phyloP scores from a whole-genome alignment of 2,888 invertebrate species.

The Hyposoter didymator region DNA sequence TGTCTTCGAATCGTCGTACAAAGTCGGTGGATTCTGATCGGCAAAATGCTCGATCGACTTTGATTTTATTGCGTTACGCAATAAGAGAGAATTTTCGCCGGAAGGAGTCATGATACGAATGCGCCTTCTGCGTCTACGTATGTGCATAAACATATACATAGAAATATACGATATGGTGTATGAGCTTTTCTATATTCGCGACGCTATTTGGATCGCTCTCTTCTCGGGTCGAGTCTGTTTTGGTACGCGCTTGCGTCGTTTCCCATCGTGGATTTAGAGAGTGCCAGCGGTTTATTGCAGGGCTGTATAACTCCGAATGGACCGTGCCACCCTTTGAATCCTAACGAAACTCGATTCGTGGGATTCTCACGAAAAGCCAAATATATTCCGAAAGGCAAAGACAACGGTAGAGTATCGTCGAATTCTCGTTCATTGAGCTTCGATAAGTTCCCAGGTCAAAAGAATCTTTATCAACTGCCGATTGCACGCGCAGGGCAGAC shows the following conservation, averaged over 20 bases:
- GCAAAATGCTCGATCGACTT: neutral
- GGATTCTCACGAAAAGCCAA: neutral
- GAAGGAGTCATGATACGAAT: conserved; percentile 44
- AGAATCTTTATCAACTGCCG: too few species aligned
- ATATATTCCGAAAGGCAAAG: neutral
- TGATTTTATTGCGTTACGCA: conserved; percentile 44
- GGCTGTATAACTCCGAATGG: neutral
- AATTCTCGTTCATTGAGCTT: neutral
- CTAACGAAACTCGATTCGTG: neutral
- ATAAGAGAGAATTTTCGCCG: conserved; percentile 23
- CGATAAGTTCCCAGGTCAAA: neutral
- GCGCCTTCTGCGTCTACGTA: conserved; percentile 20
- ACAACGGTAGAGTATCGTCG: neutral
- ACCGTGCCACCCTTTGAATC: neutral
- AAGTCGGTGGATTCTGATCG: neutral
- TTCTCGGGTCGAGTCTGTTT: conserved; percentile 31
- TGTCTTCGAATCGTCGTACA: neutral
- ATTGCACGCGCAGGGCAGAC: too few species aligned
- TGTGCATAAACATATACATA: conserved; percentile 8
- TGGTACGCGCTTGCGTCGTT: conserved; percentile 38
- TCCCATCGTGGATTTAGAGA: conserved; percentile 9
- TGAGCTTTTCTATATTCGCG: conserved; percentile 48
- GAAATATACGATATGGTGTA: conserved; percentile 20
- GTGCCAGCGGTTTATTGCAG: conserved; percentile 1
- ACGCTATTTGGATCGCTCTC: conserved; percentile 55